Evolutionary conservation across 1,140 invertebrate species (phyloP).

Genomic region (Drosophila sp.): DNA sequence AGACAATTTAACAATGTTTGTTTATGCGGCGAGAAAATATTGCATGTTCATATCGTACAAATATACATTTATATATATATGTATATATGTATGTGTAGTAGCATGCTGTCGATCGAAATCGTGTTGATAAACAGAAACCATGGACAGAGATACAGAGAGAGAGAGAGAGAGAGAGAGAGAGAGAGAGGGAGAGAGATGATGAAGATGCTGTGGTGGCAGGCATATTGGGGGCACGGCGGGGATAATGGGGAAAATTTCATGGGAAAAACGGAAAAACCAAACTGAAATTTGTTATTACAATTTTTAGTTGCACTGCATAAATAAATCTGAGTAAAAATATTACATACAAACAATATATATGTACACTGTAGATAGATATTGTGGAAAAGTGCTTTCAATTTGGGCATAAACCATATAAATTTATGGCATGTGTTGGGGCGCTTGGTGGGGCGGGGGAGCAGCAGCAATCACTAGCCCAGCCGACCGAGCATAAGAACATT

Average conservation of each 20-base stretch:
- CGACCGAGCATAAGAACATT: slow-evolving; percentile 28
- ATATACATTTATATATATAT: background rate
- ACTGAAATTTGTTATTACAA: slow-evolving; percentile 38
- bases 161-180: too few relatives aligned
- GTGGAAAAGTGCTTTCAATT: slow-evolving; percentile 62
- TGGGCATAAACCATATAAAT: slow-evolving; percentile 65
- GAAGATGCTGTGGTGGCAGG: background rate
- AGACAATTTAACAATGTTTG: slow-evolving; percentile 72
- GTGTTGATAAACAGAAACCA: slow-evolving; percentile 64
- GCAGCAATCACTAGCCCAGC: slow-evolving; percentile 16
- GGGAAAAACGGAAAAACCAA: slow-evolving; percentile 34
- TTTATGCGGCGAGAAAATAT: slow-evolving; percentile 68
- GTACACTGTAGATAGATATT: slow-evolving; percentile 38
- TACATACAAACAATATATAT: slow-evolving; percentile 13
- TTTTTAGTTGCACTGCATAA: slow-evolving; percentile 31
- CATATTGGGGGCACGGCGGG: background rate
- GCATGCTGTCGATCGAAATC: slow-evolving; percentile 22
- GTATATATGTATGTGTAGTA: background rate
- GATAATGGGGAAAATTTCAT: slow-evolving; percentile 35
- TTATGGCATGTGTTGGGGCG: slow-evolving; percentile 41
- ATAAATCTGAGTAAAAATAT: slow-evolving; percentile 19
- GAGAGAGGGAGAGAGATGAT: slow-evolving; percentile 1
- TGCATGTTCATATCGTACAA: slow-evolving; percentile 63
- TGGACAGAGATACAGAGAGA: too few relatives aligned
- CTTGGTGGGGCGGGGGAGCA: slow-evolving; percentile 11